A percentile compares a stretch with the other conserved stretches of the same genome.
phyloP scores from a whole-genome alignment of 2,113 vertebrate species.

The Corythornis cristatus region DNA sequence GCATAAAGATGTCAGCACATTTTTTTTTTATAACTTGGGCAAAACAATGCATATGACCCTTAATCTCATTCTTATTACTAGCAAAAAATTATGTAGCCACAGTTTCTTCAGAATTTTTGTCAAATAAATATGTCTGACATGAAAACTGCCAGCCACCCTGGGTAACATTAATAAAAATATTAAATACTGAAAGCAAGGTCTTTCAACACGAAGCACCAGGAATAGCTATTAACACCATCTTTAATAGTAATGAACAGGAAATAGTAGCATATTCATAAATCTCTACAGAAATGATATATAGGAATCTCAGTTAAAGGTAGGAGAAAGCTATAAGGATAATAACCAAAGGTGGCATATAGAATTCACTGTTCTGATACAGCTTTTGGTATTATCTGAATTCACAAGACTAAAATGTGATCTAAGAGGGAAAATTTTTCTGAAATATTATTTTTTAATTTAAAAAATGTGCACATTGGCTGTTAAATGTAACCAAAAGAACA shows the following conservation, averaged over 20 bases:
- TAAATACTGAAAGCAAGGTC: conserved; percentile 6
- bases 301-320: neutral
- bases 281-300: neutral
- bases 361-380: neutral
- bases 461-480: neutral
- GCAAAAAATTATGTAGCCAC: neutral
- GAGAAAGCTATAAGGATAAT: neutral
- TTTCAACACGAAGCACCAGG: neutral
- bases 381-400: neutral
- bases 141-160: neutral
- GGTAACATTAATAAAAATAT: neutral
- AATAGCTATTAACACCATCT: neutral
- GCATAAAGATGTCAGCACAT: conserved; percentile 7
- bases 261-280: conserved; percentile 1
- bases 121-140: neutral
- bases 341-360: neutral
- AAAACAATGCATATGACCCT: conserved; percentile 33
- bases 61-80: neutral
- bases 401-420: neutral
- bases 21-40: conserved; percentile 14
- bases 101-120: neutral
- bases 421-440: neutral
- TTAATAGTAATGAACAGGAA: neutral
- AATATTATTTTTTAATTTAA: neutral
- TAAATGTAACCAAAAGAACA: neutral